Percentiles rank a stretch among this genome's conserved stretches.
Conservation (phyloP, 2,888 invertebrate species). For the Spialia ferax region DNA sequence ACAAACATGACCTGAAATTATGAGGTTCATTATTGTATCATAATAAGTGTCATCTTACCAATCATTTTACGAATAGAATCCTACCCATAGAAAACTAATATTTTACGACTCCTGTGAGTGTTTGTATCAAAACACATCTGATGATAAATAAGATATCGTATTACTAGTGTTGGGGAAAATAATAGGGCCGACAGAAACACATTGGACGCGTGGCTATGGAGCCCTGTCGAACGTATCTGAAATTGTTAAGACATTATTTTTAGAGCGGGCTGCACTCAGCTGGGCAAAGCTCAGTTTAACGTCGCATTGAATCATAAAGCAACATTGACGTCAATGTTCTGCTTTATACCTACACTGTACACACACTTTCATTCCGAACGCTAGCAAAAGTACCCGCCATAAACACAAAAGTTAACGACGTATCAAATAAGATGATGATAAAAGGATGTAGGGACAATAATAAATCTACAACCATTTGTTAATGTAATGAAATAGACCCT, state of each 20-base stretch:
- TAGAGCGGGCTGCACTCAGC: conserved; percentile 81
- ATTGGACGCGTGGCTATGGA: conserved; percentile 44
- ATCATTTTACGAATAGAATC: background rate
- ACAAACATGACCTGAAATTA: too few species aligned
- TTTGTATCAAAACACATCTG: background rate
- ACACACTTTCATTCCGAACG: conserved; percentile 25
- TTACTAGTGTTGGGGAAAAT: background rate
- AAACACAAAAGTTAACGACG: conserved; percentile 23
- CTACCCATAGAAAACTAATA: background rate
- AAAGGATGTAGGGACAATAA: conserved; percentile 2
- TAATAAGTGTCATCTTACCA: too few species aligned
- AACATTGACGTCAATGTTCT: conserved; percentile 77
- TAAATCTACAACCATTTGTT: conserved; percentile 22
- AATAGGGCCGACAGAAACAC: conserved; percentile 20
- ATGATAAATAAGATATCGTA: conserved; percentile 4
- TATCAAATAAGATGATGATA: conserved; percentile 20
- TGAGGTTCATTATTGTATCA: too few species aligned
- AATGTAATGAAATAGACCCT: conserved; percentile 1
- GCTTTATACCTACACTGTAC: conserved; percentile 49
- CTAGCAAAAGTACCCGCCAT: conserved; percentile 22
- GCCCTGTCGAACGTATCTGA: conserved; percentile 60
- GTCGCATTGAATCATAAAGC: conserved; percentile 80
- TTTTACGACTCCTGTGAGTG: background rate
- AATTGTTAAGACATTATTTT: conserved; percentile 74
- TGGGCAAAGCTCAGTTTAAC: conserved; percentile 73